Evolutionary conservation across 2,888 invertebrate genomes (phyloP).

Genomic region (Pilophorus perplexus): DNA sequence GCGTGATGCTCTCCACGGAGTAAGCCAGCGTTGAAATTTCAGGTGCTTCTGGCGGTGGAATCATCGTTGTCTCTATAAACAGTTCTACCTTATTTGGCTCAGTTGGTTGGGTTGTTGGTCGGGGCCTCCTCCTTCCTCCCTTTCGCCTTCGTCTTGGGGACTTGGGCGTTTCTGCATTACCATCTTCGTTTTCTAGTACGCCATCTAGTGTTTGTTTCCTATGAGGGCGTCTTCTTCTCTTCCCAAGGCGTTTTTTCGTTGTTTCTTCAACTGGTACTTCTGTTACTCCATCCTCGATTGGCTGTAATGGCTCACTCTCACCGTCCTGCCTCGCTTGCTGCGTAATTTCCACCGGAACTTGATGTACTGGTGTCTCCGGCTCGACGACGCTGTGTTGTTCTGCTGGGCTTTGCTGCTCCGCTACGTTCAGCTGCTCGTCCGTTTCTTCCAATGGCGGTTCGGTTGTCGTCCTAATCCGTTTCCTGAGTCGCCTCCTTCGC

Average conservation of each 20-base stretch:
- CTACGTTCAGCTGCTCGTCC: conserved; percentile 8
- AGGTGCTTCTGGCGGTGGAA: conserved; percentile 1
- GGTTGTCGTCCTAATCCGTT: conserved; percentile 34
- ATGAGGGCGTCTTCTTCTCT: conserved; percentile 47
- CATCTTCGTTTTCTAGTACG: neutral
- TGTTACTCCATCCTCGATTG: neutral
- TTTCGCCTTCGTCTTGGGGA: conserved; percentile 47
- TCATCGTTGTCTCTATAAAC: conserved; percentile 23
- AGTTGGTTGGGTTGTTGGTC: conserved; percentile 32
- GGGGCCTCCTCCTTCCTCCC: conserved; percentile 45
- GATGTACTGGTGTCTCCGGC: neutral
- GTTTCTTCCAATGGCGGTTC: conserved; percentile 31
- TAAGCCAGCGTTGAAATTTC: neutral
- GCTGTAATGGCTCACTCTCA: neutral
- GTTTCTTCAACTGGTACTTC: conserved; percentile 36
- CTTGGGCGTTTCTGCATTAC: conserved; percentile 32
- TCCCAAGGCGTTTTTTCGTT: conserved; percentile 45
- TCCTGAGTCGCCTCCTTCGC: conserved; percentile 31
- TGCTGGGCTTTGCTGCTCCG: conserved; percentile 7
- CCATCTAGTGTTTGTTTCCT: conserved; percentile 38
- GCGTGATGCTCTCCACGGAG: neutral
- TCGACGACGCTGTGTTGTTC: neutral
- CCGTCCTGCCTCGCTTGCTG: neutral
- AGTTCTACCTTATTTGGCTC: conserved; percentile 17
- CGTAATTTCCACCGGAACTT: neutral